A percentile compares a stretch with the other conserved stretches of the same genome.
Evolutionary conservation across 2,113 vertebrate species (phyloP).

Genomic region (Ammospiza caudacuta): DNA sequence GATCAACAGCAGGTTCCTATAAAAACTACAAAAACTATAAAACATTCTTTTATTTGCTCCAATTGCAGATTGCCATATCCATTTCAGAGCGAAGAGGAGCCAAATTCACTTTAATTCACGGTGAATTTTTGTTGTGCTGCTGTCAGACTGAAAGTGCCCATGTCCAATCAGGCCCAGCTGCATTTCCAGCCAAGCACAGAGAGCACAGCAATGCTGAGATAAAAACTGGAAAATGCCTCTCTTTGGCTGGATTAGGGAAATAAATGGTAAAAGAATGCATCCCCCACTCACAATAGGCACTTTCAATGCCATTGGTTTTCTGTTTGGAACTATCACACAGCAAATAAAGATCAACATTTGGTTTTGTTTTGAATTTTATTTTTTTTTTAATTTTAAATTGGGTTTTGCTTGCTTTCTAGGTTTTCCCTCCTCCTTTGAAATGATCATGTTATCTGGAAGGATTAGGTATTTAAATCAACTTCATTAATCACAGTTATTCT

Average conservation of each 20-base stretch:
- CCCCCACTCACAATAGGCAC: neutral
- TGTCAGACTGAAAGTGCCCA: neutral
- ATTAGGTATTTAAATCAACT: neutral
- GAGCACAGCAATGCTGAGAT: neutral
- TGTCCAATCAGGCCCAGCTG: neutral
- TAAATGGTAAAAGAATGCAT: neutral
- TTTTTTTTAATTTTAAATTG: neutral
- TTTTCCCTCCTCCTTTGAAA: neutral
- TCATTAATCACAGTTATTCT: neutral
- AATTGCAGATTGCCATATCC: fast-evolving
- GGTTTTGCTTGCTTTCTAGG: neutral
- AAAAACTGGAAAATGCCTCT: neutral
- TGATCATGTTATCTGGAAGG: neutral
- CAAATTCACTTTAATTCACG: neutral
- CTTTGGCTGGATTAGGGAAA: neutral
- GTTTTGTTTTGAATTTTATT: neutral
- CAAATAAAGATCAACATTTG: neutral
- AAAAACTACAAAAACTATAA: neutral
- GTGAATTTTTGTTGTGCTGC: neutral
- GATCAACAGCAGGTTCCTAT: neutral
- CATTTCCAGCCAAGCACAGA: neutral
- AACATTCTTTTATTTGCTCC: neutral
- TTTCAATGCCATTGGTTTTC: neutral
- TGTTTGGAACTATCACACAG: neutral
- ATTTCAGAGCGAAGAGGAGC: neutral